A percentile compares a stretch with the other conserved stretches of the same genome.
Conservation (phyloP, 2,113 vertebrate genomes). For the Poeciliopsis turrubarensis region DNA sequence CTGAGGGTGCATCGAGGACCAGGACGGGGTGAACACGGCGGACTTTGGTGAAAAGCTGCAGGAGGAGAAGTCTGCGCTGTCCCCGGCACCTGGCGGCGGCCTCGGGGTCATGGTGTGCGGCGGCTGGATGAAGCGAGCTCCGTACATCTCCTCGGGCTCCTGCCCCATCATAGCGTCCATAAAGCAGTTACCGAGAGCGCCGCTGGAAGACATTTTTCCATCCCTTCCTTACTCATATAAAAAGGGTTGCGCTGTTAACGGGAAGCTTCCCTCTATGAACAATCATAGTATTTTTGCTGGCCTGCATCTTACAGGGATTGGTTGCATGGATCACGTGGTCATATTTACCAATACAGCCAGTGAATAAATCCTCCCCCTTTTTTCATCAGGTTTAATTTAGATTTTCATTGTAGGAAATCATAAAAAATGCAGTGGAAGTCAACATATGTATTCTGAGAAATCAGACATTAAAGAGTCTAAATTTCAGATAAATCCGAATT, state of each 20-base stretch:
- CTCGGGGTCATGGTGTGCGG: conserved; percentile 88
- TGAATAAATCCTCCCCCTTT: conserved; percentile 96
- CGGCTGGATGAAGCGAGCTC: conserved; percentile 88
- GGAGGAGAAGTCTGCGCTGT: conserved; percentile 91
- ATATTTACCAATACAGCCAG: conserved; percentile 99
- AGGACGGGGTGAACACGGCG: conserved; percentile 90
- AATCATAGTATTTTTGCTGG: conserved; percentile 98
- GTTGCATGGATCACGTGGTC: conserved; percentile 98
- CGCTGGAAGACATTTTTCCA: conserved; percentile 97
- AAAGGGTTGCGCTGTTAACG: conserved; percentile 90
- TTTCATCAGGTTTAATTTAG: conserved; percentile 67
- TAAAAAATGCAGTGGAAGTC: conserved; percentile 6
- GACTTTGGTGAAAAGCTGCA: conserved; percentile 97
- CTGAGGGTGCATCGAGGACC: conserved; percentile 91
- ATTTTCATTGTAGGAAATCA: conserved; percentile 65
- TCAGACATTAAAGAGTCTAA: background rate
- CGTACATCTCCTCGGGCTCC: conserved; percentile 93
- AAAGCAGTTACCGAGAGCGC: conserved; percentile 96
- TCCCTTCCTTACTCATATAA: conserved; percentile 91
- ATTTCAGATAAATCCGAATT: conserved; percentile 7
- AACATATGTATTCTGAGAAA: background rate
- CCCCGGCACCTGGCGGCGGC: conserved; percentile 88
- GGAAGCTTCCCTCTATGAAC: conserved; percentile 93
- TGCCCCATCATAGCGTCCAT: conserved; percentile 96
- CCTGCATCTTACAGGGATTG: conserved; percentile 94